These are phyloP conservation scores for Graptemys geographica DNA, from an alignment of 2,797 vertebrate species.

Conservation along the genomic window DNA sequence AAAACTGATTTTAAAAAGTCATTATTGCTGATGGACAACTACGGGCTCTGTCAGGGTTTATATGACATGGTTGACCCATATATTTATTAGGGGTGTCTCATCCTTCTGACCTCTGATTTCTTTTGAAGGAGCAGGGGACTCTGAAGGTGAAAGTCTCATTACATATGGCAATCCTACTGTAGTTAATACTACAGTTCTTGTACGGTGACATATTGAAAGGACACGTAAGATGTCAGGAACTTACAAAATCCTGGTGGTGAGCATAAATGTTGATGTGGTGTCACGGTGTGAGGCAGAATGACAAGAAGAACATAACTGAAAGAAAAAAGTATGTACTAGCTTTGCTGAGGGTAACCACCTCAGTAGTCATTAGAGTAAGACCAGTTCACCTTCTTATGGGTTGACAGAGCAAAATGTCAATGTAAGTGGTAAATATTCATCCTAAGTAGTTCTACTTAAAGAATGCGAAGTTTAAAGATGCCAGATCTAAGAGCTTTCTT, in stretches of 20 bases:
- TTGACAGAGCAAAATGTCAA: neutral
- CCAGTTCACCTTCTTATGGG: neutral
- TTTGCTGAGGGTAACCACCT: neutral
- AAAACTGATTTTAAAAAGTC: no score
- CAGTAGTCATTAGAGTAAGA: neutral
- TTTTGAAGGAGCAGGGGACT: conserved; percentile 1
- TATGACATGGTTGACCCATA: neutral
- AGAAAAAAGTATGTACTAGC: neutral
- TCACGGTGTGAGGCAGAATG: rapidly evolving
- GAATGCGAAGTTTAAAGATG: neutral
- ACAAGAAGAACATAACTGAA: neutral
- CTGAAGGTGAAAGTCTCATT: neutral
- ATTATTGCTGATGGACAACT: neutral
- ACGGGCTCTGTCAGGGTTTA: conserved; percentile 72
- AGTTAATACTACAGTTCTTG: neutral
- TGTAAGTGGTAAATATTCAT: neutral
- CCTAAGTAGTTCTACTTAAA: neutral
- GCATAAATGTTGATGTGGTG: neutral
- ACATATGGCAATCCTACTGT: neutral
- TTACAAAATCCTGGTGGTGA: neutral
- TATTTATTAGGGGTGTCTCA: conserved; percentile 41
- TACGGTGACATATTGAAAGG: neutral
- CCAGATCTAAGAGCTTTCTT: neutral
- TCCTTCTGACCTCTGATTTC: neutral
- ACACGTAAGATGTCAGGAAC: neutral